Conservation (phyloP, 2,888 invertebrate genomes). For the Ommatoiulus sabulosus region DNA sequence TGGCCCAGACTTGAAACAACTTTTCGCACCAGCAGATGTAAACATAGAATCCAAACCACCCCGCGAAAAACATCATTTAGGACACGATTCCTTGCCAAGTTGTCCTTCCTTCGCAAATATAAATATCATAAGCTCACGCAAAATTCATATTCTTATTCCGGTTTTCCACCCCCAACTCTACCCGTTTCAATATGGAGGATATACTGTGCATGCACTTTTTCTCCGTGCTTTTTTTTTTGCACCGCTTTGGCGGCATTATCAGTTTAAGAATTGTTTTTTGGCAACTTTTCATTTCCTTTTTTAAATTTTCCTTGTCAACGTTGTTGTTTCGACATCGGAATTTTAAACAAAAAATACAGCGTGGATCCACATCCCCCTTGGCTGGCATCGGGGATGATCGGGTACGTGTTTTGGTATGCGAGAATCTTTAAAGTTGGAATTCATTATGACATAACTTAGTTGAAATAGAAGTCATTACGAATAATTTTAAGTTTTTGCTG, state of each 20-base stretch:
- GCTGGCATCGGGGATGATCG: not conserved
- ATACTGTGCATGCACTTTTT: not conserved
- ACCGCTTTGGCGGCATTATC: conserved; percentile 4
- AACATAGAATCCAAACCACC: conserved; percentile 11
- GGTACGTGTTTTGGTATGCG: not conserved
- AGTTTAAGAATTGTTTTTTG: not conserved
- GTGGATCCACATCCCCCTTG: not conserved
- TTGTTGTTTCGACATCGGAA: conserved; percentile 31
- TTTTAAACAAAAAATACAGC: not conserved
- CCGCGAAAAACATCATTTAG: not conserved
- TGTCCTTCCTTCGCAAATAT: not conserved
- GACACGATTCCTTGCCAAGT: not conserved
- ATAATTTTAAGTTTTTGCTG: not conserved
- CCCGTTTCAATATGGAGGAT: not conserved
- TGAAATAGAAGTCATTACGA: not conserved
- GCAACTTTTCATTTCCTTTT: conserved; percentile 36
- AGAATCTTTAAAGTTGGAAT: not conserved
- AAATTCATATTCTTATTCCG: conserved; percentile 23
- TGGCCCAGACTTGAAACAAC: conserved; percentile 17
- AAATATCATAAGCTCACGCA: not conserved
- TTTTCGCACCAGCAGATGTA: conserved; percentile 16
- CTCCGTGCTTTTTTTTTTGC: not conserved
- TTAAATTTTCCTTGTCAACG: conserved; percentile 23
- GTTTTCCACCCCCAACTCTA: conserved; percentile 10
- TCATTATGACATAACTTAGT: not conserved